These are phyloP conservation scores for Ectropis crepuscularia DNA, from an alignment of 2,888 invertebrate genomes.

Conservation along the genomic window DNA sequence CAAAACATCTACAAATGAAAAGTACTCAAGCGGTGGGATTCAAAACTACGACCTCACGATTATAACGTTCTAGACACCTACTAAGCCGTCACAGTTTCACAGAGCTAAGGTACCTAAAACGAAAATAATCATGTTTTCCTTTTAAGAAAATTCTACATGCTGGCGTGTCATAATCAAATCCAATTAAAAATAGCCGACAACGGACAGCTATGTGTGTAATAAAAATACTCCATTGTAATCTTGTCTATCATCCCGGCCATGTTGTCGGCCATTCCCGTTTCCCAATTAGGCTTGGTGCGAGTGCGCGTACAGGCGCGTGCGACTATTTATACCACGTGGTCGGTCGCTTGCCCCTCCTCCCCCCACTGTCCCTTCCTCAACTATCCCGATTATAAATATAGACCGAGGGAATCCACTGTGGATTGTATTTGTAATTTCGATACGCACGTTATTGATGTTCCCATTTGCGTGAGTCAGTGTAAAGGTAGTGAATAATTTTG, in stretches of 20 bases:
- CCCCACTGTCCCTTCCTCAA: constrained; percentile 30
- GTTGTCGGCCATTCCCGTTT: constrained; percentile 61
- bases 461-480: constrained; percentile 35
- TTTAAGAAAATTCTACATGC: no score
- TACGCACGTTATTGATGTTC: constrained; percentile 29
- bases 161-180: no score
- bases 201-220: no score
- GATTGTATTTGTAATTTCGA: constrained; percentile 44
- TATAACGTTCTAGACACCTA: no score
- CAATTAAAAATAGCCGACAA: no score
- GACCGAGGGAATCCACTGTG: constrained; percentile 74
- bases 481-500: constrained; percentile 27
- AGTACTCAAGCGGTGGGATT: no score
- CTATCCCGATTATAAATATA: constrained; percentile 65
- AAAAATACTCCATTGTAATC: constrained; percentile 10
- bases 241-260: constrained; percentile 45
- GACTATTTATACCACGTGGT: constrained; percentile 80
- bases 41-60: no score
- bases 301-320: constrained; percentile 70
- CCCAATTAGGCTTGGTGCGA: constrained; percentile 77
- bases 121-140: no score
- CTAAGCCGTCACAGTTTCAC: no score
- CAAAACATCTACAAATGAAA: no score
- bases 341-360: constrained; percentile 44
- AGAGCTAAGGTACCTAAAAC: no score